phyloP scores from a whole-genome alignment of 1,140 invertebrate genomes.

The Helicorthomorpha holstii region DNA sequence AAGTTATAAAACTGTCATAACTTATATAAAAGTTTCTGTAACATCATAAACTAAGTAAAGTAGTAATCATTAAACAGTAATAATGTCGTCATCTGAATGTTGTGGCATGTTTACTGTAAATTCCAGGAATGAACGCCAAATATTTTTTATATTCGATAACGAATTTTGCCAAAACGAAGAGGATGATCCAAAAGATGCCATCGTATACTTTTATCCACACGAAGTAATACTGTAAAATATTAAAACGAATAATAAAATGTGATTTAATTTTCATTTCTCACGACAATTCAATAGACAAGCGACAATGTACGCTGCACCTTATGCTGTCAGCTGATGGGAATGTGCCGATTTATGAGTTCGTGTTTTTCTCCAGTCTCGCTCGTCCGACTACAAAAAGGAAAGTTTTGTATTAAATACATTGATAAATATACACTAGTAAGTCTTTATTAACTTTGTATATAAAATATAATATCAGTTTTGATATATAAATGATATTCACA shows the following conservation, averaged over 20 bases:
- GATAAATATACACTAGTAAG: background rate
- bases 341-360: background rate
- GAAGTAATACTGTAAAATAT: background rate
- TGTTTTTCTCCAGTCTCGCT: background rate
- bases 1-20: too few species aligned
- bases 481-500: background rate
- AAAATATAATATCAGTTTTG: background rate
- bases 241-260: too few species aligned
- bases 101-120: too few species aligned
- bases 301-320: background rate
- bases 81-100: too few species aligned
- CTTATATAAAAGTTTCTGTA: too few species aligned
- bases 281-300: background rate
- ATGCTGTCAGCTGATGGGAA: background rate
- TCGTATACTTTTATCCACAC: conserved; percentile 1
- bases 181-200: conserved; percentile 4
- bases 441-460: background rate
- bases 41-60: too few species aligned
- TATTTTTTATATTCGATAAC: conserved; percentile 3
- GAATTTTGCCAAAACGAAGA: background rate
- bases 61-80: too few species aligned
- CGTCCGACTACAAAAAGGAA: background rate
- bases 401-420: background rate
- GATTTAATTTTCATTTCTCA: too few species aligned
- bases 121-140: background rate